Evolutionary conservation across 2,113 vertebrate species (phyloP).

Genomic region (Hippoglossus stenolepis): DNA sequence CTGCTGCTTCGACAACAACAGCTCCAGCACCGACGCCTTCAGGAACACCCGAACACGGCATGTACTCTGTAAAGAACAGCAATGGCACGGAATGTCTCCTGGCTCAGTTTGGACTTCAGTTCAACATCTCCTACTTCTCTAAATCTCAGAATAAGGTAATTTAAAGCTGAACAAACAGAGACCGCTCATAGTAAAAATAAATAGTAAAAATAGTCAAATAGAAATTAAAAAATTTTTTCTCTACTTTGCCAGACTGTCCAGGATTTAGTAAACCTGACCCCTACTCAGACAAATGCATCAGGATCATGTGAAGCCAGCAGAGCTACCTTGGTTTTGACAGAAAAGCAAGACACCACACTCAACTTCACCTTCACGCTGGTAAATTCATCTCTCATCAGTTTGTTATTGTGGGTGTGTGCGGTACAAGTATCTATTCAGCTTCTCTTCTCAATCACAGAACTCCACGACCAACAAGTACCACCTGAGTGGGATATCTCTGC

Average conservation of each 20-base stretch:
- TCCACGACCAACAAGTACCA: conserved; percentile 77
- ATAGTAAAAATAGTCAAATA: not conserved
- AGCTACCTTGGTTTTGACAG: conserved; percentile 79
- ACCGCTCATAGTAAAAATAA: no score
- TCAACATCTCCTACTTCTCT: conserved; percentile 86
- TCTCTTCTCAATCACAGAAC: conserved; percentile 70
- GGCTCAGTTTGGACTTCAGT: conserved; percentile 90
- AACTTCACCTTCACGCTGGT: conserved; percentile 85
- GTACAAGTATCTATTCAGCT: not conserved
- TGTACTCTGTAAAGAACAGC: conserved; percentile 80
- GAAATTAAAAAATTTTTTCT: conserved; percentile 58
- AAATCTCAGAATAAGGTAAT: conserved; percentile 73
- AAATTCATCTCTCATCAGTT: conserved; percentile 43
- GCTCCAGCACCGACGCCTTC: conserved; percentile 66
- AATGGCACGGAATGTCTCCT: conserved; percentile 87
- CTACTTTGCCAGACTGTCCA: conserved; percentile 70
- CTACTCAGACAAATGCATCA: conserved; percentile 64
- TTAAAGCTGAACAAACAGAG: not conserved
- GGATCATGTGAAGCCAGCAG: conserved; percentile 80
- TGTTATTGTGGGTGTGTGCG: not conserved
- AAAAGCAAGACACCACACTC: conserved; percentile 49
- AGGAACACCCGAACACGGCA: conserved; percentile 73
- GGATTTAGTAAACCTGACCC: conserved; percentile 84
- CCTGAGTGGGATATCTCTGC: conserved; percentile 72
- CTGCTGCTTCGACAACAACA: conserved; percentile 19